A percentile compares a stretch with the other conserved stretches of the same genome.
These are phyloP conservation scores for Tringa solitaria DNA, from an alignment of 2,113 vertebrate species.

Conservation along the genomic window DNA sequence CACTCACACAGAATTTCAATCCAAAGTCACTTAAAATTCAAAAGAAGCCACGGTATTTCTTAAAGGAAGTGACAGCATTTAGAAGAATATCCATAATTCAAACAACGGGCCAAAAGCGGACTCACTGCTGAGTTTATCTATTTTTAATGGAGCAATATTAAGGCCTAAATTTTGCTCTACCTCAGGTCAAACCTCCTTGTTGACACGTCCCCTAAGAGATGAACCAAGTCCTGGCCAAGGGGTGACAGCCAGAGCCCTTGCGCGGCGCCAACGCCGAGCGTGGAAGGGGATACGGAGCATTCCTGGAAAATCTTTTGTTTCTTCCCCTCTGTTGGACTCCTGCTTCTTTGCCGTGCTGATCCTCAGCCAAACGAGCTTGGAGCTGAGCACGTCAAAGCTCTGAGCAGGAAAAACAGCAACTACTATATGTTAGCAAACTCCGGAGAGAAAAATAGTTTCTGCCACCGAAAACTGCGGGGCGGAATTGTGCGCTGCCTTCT, in stretches of 20 bases:
- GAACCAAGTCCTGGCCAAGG: neutral
- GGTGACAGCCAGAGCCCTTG: neutral
- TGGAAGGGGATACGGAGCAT: neutral
- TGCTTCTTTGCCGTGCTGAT: neutral
- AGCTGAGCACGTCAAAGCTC: neutral
- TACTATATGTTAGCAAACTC: neutral
- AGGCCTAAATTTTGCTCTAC: neutral
- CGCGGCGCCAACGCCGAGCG: neutral
- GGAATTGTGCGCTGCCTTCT: neutral
- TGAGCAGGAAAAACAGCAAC: conserved; percentile 35
- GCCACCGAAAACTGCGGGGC: neutral
- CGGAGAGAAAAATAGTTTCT: neutral
- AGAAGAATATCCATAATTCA: conserved; percentile 33
- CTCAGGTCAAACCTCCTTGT: neutral
- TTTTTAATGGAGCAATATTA: neutral
- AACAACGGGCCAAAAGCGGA: neutral
- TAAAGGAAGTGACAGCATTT: conserved; percentile 42
- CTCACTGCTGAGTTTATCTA: neutral
- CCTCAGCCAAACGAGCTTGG: neutral
- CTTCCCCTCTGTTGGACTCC: neutral
- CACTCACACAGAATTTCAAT: conserved; percentile 31
- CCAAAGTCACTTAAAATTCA: conserved; percentile 51
- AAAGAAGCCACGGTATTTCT: neutral
- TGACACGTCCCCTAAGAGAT: neutral
- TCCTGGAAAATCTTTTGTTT: neutral